Base-by-base conservation (phyloP, 2,888 invertebrate species). In the Heliconius sara region DNA sequence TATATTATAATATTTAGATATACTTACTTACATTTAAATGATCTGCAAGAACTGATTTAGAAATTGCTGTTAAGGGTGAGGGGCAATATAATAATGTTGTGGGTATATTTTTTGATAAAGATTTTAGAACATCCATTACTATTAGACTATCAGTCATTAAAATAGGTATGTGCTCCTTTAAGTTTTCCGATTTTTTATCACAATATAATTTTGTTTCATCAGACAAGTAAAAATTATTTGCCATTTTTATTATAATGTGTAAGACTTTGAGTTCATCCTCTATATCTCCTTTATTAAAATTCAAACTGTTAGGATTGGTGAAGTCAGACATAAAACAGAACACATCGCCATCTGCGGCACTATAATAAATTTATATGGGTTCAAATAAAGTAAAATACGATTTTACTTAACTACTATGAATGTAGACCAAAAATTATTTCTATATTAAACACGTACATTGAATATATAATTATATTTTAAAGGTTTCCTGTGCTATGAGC, bases 121-220 rank as follows among this genome's bases (percentile, higher is more conserved):
- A 86, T 74, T 86, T 87, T 39, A 95, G 74, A 81, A 94, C 91
- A 83, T 93, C 90, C 78, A 94, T 82, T 16, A 89, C 85, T 25
- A 91, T 84, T 68, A 95, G 85, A 63, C 95, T 94, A 85, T 95
- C 94, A n/a, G 89, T 85, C 71, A 94, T 83, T 25, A 95, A 87
- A 63, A 94, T 88, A 52, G 91, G 91, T 77, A 88, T 90, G 27
- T 79, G 83, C 78, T 84, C 86, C 47, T 81, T 80, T 57, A 81
- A 70, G 25, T 1, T 0, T 22, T 39, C 25, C 12, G 10, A 43
- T 66, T 81, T 79, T 70, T 52, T 52, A 22, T 52, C 19, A 52
- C 6, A 22, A 52, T 52, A 76, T 47, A 70, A 60, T n/a, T 79
- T 77, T 12, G 82, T 77, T 10, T 78, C 34, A 22, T 79, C 60